These are phyloP conservation scores for Chrysolina americana DNA, from an alignment of 2,888 invertebrate genomes.

Conservation along the genomic window DNA sequence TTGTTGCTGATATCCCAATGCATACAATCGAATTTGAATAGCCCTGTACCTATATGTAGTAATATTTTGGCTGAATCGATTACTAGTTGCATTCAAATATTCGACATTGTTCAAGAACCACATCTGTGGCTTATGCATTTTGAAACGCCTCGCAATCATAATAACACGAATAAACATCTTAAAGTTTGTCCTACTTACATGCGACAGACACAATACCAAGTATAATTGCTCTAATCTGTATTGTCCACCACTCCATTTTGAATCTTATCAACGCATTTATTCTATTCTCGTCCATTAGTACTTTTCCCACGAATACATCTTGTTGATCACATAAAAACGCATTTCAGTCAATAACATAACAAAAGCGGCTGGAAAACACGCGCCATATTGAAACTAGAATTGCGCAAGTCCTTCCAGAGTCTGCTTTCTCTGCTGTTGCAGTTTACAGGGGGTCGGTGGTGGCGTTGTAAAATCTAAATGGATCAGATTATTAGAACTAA, in stretches of 20 bases:
- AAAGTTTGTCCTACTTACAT: not conserved
- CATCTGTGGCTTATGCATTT: too few species aligned
- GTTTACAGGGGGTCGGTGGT: slow-evolving; percentile 3
- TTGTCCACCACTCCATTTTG: not conserved
- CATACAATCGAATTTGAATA: too few species aligned
- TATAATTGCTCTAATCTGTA: not conserved
- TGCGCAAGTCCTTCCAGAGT: not conserved
- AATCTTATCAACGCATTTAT: not conserved
- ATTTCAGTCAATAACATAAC: not conserved
- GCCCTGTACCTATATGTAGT: too few species aligned
- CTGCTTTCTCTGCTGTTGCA: not conserved
- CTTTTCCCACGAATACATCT: not conserved
- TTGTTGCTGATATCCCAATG: too few species aligned
- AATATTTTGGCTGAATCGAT: too few species aligned
- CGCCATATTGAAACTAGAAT: not conserved
- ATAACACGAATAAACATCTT: not conserved
- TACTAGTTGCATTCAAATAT: too few species aligned
- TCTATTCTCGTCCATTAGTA: not conserved
- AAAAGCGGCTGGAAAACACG: not conserved
- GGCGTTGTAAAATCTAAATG: not conserved
- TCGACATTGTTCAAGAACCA: too few species aligned
- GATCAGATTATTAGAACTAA: not conserved
- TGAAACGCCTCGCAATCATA: too few species aligned
- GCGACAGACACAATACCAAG: not conserved
- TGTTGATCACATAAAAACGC: not conserved